These are phyloP conservation scores for Aegotheles bennettii DNA, from an alignment of 2,113 vertebrate genomes.

Conservation along the genomic window DNA sequence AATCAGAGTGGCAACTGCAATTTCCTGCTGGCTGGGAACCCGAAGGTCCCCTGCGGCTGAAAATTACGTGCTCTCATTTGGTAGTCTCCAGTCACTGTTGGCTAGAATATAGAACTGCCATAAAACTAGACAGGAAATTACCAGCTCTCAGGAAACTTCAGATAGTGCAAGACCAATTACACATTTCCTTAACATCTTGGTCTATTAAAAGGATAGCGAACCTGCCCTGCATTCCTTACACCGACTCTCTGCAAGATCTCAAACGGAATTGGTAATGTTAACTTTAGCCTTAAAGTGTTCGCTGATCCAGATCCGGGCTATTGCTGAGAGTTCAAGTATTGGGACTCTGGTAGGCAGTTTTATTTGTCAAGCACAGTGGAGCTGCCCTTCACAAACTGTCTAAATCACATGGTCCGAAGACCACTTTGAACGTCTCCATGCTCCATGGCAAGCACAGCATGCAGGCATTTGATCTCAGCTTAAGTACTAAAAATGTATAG, in stretches of 20 bases:
- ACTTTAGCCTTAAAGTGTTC: neutral
- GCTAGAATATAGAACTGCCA: neutral
- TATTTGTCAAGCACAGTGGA: neutral
- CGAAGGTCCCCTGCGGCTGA: neutral
- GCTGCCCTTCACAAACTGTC: neutral
- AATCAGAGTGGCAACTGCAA: neutral
- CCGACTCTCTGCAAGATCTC: neutral
- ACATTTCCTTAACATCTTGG: neutral
- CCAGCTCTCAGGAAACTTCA: neutral
- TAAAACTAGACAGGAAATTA: neutral
- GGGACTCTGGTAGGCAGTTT: neutral
- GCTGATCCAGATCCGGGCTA: neutral
- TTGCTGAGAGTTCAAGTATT: neutral
- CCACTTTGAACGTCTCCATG: neutral
- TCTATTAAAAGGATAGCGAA: neutral
- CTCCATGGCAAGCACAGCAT: neutral
- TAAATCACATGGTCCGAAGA: neutral
- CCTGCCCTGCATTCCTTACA: neutral
- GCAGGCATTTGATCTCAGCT: neutral
- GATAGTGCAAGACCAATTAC: fast-evolving
- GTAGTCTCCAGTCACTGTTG: neutral
- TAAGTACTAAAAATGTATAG: neutral
- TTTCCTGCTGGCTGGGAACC: neutral
- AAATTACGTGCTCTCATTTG: neutral
- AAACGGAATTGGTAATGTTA: neutral